Conservation (phyloP, 2,888 invertebrate genomes). For the Nomada fucata region DNA sequence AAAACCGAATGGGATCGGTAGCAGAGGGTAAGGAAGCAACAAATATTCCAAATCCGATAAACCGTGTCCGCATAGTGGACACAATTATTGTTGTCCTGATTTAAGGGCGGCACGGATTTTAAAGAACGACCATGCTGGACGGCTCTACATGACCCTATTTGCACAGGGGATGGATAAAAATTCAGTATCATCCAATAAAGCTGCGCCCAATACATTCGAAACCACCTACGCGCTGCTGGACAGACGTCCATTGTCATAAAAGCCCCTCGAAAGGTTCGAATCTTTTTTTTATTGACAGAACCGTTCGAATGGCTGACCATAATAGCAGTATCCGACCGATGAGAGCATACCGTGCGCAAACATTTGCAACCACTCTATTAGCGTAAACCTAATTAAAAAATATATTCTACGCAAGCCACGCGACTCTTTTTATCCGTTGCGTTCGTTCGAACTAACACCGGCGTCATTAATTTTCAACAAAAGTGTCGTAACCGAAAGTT, state of each 20-base stretch:
- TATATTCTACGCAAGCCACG: too few species aligned
- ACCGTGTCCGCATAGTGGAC: conserved; percentile 50
- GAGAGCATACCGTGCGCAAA: background rate
- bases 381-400: background rate
- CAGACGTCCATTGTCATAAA: conserved; percentile 57
- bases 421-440: too few species aligned
- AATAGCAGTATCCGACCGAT: background rate
- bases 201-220: conserved; percentile 59
- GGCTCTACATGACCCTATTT: conserved; percentile 72
- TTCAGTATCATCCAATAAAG: conserved; percentile 79
- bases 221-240: conserved; percentile 50
- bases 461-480: background rate
- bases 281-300: conserved; percentile 16
- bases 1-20: conserved; percentile 21
- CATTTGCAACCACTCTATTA: background rate
- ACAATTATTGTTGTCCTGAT: conserved; percentile 74
- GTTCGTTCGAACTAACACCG: background rate
- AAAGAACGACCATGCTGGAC: conserved; percentile 61
- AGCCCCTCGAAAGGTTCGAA: conserved; percentile 12
- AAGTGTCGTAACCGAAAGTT: background rate
- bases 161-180: conserved; percentile 80
- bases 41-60: conserved; percentile 48
- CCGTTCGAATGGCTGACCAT: conserved; percentile 1
- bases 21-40: conserved; percentile 41
- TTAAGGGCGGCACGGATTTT: conserved; percentile 79